Conservation (phyloP, 2,797 vertebrate species). For the Eulemur mongoz region DNA sequence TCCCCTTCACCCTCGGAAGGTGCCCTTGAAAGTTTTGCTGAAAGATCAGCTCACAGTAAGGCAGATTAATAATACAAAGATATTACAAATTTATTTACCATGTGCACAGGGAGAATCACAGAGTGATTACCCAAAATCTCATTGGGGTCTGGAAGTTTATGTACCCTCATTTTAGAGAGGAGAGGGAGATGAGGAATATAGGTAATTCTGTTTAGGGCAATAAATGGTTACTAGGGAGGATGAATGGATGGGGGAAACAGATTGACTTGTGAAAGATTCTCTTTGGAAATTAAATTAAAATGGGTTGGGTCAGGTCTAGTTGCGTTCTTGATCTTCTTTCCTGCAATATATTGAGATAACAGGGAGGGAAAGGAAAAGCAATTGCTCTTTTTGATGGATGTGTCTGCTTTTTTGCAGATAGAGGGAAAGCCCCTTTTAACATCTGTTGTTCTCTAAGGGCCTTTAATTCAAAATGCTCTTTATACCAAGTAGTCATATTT, state of each 20-base stretch:
- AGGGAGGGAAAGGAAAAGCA: background rate
- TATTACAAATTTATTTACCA: background rate
- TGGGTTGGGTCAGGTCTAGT: background rate
- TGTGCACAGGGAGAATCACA: too few species aligned
- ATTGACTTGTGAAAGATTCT: background rate
- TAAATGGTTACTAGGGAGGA: background rate
- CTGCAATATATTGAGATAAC: background rate
- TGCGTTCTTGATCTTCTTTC: background rate
- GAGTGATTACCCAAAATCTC: background rate
- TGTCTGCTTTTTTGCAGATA: background rate
- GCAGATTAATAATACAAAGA: background rate
- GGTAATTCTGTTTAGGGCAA: background rate
- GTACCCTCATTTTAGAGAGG: background rate
- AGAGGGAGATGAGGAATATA: background rate
- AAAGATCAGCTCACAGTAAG: background rate
- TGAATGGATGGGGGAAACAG: background rate
- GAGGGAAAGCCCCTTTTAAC: background rate
- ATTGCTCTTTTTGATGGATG: background rate
- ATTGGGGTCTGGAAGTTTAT: background rate
- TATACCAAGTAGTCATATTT: background rate
- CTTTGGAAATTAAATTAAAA: background rate
- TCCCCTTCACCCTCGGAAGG: background rate
- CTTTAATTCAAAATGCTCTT: background rate
- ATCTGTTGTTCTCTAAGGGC: background rate
- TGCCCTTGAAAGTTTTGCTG: background rate